phyloP scores from a whole-genome alignment of 2,113 vertebrate genomes.

The Pterocles burchelli region DNA sequence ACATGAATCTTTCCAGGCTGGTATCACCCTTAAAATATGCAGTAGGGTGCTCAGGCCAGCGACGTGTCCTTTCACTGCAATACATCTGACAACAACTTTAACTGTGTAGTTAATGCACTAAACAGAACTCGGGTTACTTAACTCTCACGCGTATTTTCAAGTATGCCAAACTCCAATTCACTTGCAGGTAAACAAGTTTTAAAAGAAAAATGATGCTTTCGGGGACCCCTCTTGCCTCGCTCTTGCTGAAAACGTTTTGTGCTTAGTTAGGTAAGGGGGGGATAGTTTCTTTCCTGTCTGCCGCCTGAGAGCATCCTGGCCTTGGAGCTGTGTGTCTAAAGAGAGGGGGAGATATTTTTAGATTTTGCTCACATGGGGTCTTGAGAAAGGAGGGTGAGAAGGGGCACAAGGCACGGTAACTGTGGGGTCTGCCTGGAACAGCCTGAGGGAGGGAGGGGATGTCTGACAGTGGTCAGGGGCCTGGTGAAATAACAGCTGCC shows the following conservation, averaged over 20 bases:
- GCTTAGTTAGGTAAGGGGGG: not conserved
- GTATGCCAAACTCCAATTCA: not conserved
- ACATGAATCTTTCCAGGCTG: too few relatives aligned
- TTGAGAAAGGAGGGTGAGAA: not conserved
- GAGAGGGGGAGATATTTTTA: fast-evolving
- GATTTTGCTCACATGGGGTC: fast-evolving
- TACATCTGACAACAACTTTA: too few relatives aligned
- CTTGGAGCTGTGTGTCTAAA: fast-evolving
- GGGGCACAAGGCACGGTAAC: fast-evolving
- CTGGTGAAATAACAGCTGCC: fast-evolving
- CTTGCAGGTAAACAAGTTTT: not conserved
- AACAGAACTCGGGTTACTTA: not conserved
- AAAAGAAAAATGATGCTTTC: too few relatives aligned
- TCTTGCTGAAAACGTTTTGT: not conserved
- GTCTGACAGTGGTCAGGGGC: fast-evolving
- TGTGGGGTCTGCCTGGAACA: fast-evolving
- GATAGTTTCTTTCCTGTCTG: too few relatives aligned
- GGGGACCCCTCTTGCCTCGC: not conserved
- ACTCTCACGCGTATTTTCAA: not conserved
- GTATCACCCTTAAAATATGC: not conserved
- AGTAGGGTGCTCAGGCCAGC: too few relatives aligned
- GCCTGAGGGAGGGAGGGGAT: fast-evolving
- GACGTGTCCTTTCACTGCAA: not conserved
- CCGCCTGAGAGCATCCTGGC: not conserved
- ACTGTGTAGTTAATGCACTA: fast-evolving